These are phyloP conservation scores for Oasisia sp. DNA, from an alignment of 2,888 invertebrate species.

Conservation along the genomic window DNA sequence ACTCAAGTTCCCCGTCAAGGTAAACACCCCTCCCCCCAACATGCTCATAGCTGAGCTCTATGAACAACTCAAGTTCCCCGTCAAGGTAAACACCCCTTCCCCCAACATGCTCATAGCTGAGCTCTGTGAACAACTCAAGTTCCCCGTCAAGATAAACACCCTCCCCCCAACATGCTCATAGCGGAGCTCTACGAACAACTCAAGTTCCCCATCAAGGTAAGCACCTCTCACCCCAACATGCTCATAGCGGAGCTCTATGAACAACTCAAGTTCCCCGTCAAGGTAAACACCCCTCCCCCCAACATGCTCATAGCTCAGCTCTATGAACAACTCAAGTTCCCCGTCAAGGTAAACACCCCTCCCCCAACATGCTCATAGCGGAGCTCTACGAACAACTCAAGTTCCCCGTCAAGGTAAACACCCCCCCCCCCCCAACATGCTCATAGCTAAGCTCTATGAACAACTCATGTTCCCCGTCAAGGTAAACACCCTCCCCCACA, in stretches of 20 bases:
- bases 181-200: constrained; percentile 97
- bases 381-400: too few relatives aligned
- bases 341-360: constrained; percentile 71
- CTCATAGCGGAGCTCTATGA: constrained; percentile 96
- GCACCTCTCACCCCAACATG: constrained; percentile 72
- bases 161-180: constrained; percentile 82
- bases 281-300: constrained; percentile 42
- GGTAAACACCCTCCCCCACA: too few relatives aligned
- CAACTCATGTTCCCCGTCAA: too few relatives aligned
- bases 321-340: constrained; percentile 97
- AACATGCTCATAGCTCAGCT: constrained; percentile 96
- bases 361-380: too few relatives aligned
- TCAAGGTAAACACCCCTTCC: too few relatives aligned
- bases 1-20: constrained; percentile 72
- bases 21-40: constrained; percentile 64
- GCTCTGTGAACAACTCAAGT: constrained; percentile 96
- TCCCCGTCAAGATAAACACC: constrained; percentile 76
- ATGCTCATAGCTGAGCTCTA: too few relatives aligned
- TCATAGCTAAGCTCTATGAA: too few relatives aligned
- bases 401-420: too few relatives aligned
- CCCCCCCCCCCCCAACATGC: too few relatives aligned
- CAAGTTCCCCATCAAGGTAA: constrained; percentile 85
- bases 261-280: constrained; percentile 96
- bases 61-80: too few relatives aligned
- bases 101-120: constrained; percentile 96